Evolutionary conservation across 1,140 invertebrate species (phyloP), one percentile per base, ranked within the genome.

Genomic region (Bicyclus anynana): DNA sequence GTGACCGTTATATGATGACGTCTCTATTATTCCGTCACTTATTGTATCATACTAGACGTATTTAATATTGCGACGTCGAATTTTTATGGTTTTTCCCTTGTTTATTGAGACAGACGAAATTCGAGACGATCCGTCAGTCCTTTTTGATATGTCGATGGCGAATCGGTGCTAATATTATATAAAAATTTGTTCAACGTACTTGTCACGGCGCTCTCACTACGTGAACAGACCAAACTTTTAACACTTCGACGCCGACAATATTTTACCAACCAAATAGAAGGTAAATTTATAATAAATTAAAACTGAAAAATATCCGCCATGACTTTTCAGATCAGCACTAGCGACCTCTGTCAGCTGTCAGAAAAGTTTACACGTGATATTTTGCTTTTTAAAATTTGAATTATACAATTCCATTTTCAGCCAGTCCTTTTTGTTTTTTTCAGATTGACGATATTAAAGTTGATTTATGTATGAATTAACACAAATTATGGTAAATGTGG

Each of bases 241-340:
- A 76, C 79, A 76, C 77, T 79, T 78, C 72, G 67, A 80, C 74
- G 72, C 72, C 75, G 69, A 61, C 73, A 78, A 74, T 77, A 74
- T 74, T 82, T 79, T 86, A 88, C 83, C 83, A 79, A 81, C 85
- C 67, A 86, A 67, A 80, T 73, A 74, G 68, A 46, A 68, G 67
- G 53, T 73, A 77, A 78, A 78, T 76, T 63, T 75, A 20, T 27
- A 47, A 66, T 72, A 79, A 77, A 84, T 77, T 33, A 33, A 0
- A 72, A 75, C 60, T 76, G 69, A 77, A 80, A 80, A 47, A 81
- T 76, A 84, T 86, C 79, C 83, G 83, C 85, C 81, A 88, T 88
- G 79, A 87, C 77, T 84, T 84, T 72, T 67, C 56, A 59, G 71
- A 78, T 68, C 72, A 69, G 51, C 53, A 69, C 64, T 72, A 59